These are phyloP conservation scores for Petrosia ficiformis DNA, from an alignment of 37 sponge, comb jelly and placozoan genomes.

Conservation along the genomic window DNA sequence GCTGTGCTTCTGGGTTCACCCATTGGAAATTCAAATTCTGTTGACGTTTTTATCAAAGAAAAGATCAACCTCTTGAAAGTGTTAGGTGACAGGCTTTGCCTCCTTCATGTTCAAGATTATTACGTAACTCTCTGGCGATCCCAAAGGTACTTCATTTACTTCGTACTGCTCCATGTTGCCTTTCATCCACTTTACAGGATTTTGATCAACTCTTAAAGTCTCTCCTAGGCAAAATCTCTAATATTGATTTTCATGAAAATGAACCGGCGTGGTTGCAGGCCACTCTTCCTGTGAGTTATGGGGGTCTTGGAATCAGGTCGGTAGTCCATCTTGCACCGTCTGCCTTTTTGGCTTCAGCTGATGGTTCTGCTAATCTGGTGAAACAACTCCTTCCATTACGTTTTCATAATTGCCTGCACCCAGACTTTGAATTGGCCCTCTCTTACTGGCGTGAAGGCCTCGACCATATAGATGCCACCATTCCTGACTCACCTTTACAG, in stretches of 20 bases:
- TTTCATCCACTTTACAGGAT: background rate
- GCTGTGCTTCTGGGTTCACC: constrained; percentile 1
- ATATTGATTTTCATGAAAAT: constrained; percentile 11
- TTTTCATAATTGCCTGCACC: background rate
- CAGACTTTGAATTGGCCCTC: background rate
- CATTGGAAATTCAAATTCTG: constrained; percentile 2
- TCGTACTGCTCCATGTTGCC: constrained; percentile 39
- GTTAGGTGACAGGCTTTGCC: constrained; percentile 26
- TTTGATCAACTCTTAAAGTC: constrained; percentile 20
- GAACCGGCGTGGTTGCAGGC: constrained; percentile 46
- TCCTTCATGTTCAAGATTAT: constrained; percentile 30
- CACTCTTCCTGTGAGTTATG: constrained; percentile 34
- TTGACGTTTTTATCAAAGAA: background rate
- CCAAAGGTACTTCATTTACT: constrained; percentile 41
- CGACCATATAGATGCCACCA: constrained; percentile 8
- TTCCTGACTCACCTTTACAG: constrained; percentile 6
- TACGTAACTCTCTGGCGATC: constrained; percentile 38
- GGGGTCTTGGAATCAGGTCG: constrained; percentile 51
- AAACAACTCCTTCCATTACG: constrained; percentile 14
- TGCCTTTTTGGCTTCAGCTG: constrained; percentile 53
- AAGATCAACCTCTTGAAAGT: background rate
- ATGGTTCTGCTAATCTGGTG: constrained; percentile 25
- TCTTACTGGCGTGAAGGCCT: background rate
- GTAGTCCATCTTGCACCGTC: constrained; percentile 40
- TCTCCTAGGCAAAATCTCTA: constrained; percentile 14